Percentiles rank a stretch among this genome's conserved stretches.
Evolutionary conservation across 2,888 invertebrate species (phyloP).

Genomic region (Tolmerus cingulatus): DNA sequence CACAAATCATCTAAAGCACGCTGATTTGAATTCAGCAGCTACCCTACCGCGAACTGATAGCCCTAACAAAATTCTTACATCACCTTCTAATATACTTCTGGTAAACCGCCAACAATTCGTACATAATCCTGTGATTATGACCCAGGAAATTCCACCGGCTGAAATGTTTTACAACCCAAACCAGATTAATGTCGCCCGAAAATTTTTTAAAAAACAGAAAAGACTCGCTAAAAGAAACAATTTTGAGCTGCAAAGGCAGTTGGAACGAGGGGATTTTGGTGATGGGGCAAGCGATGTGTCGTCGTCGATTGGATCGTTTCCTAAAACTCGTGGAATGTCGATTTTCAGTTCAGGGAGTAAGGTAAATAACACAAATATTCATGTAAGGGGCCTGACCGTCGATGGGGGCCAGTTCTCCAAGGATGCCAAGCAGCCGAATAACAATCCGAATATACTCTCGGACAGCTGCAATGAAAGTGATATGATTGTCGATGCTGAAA

Average conservation of each 20-base stretch:
- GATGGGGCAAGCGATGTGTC: slow-evolving; percentile 67
- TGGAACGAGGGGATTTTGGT: slow-evolving; percentile 67
- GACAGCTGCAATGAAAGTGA: slow-evolving; percentile 65
- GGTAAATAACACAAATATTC: slow-evolving; percentile 82
- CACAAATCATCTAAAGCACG: slow-evolving; percentile 71
- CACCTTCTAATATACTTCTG: slow-evolving; percentile 69
- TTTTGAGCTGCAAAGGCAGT: slow-evolving; percentile 66
- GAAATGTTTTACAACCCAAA: slow-evolving; percentile 92
- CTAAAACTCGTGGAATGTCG: slow-evolving; percentile 64
- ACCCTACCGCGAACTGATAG: slow-evolving; percentile 52
- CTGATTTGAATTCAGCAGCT: slow-evolving; percentile 58
- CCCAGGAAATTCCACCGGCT: slow-evolving; percentile 66
- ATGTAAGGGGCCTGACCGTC: slow-evolving; percentile 60
- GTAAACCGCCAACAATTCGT: slow-evolving; percentile 75
- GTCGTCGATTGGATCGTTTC: slow-evolving; percentile 62
- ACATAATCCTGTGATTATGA: slow-evolving; percentile 68
- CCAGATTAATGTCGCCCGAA: slow-evolving; percentile 91
- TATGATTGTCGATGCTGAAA: slow-evolving; percentile 55
- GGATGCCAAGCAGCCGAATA: slow-evolving; percentile 61
- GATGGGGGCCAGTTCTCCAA: slow-evolving; percentile 50
- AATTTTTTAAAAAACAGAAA: slow-evolving; percentile 89
- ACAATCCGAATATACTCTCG: slow-evolving; percentile 73
- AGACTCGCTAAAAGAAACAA: slow-evolving; percentile 78
- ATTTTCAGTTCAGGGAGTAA: slow-evolving; percentile 77
- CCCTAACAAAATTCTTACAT: slow-evolving; percentile 52